Evolutionary conservation across 2,113 vertebrate species (phyloP).

Genomic region (Oncorhynchus masou): DNA sequence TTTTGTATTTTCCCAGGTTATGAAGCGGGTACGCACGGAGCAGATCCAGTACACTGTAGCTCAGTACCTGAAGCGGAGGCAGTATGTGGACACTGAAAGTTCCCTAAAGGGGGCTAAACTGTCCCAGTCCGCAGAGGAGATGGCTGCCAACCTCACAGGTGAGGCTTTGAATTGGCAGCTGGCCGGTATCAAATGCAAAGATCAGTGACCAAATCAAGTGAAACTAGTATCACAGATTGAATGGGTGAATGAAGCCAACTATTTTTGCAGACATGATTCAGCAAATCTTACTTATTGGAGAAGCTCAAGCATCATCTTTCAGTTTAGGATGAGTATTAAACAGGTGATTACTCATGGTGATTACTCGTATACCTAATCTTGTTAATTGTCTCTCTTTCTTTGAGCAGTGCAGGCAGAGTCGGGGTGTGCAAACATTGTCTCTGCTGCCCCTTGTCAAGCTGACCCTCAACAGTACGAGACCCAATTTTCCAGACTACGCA

Average conservation of each 20-base stretch:
- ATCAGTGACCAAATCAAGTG: too few species aligned
- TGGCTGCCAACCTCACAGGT: constrained; percentile 96
- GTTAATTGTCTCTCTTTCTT: not conserved
- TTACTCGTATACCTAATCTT: too few species aligned
- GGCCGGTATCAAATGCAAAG: not conserved
- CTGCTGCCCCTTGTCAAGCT: constrained; percentile 87
- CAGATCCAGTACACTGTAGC: constrained; percentile 95
- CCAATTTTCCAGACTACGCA: constrained; percentile 86
- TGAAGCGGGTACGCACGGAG: constrained; percentile 97
- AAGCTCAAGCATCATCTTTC: too few species aligned
- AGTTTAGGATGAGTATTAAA: too few species aligned
- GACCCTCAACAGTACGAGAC: constrained; percentile 94
- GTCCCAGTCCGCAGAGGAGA: constrained; percentile 92
- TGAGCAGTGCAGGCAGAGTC: constrained; percentile 91
- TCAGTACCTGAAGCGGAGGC: constrained; percentile 96
- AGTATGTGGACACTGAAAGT: constrained; percentile 90
- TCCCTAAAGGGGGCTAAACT: constrained; percentile 89
- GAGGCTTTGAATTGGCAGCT: constrained; percentile 18
- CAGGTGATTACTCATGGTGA: too few species aligned
- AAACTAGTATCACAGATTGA: too few species aligned
- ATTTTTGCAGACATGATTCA: too few species aligned
- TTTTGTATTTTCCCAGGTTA: constrained; percentile 73
- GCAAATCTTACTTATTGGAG: too few species aligned
- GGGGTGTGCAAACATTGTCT: constrained; percentile 88
- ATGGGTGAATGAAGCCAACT: too few species aligned